Base-by-base conservation (phyloP, 2,113 vertebrate genomes). In the Saiga tatarica region DNA sequence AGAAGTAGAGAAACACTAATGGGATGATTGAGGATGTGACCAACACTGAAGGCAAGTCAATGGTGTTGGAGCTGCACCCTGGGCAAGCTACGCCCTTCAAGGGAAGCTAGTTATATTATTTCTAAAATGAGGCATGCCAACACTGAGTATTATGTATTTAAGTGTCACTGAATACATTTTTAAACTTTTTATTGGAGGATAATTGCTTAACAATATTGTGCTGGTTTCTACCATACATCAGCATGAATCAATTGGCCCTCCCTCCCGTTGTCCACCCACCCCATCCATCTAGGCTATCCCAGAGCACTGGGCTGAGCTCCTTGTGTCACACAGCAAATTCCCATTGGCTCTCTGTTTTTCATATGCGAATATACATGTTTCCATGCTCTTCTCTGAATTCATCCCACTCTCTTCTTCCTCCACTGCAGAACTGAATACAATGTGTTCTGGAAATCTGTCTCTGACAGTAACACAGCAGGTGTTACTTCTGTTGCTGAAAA, bases 21-120 rank as follows among this genome's bases (percentile, higher is more conserved):
- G 2, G 19, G 14, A 36, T 16, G 42, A 42, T 14, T 6, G 6
- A 12, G 19, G 52, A 19, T 3, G 10, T 53, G 33, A 53, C 30
- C 79, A 36, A 11, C 8, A 17, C 1, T 30, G 14, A 50, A 82
- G 52, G 17, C 33, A 13, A 82, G 30, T 25, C 2, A 11, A 1
- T 23, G 10, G 1, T 0, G 57, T 9, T 14, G 12, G 0, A 74
- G 9, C 6, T 3, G 3, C 0, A 0, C 8, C 39, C 33, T 2
- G 1, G 7, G 6, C 2, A 17, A 23, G n/a, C 85, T 23, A 3
- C 3, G 11, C 4, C 2, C 0, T 5, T n/a, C 17, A 52, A 6
- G 1, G 84, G n/a, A 74, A 17, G 25, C 12, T 7, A 2, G 26
- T 16, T 13, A 7, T 8, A 14, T 13, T 52, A 36, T 36, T 52